Conservation (phyloP, 2,888 invertebrate genomes). For the Sisyra terminalis region DNA sequence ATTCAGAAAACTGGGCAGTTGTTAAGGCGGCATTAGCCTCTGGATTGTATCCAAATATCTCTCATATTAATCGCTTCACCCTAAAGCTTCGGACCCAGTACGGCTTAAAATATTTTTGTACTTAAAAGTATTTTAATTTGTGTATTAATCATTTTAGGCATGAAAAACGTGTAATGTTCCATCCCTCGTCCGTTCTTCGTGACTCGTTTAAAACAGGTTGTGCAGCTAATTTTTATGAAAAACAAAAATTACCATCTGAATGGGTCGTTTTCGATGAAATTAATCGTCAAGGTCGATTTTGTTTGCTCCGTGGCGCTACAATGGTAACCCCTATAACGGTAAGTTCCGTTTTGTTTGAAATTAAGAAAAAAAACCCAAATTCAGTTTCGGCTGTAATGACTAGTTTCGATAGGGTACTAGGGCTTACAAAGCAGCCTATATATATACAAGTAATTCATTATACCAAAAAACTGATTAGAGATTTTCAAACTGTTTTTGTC, state of each 20-base stretch:
- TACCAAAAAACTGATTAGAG: no score
- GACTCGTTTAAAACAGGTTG: constrained; percentile 20
- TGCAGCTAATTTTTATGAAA: constrained; percentile 7
- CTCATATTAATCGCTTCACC: constrained; percentile 49
- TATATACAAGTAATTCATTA: no score
- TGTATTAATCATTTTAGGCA: constrained; percentile 27
- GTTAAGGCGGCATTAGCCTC: constrained; percentile 79
- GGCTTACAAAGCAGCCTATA: no score
- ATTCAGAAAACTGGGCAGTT: constrained; percentile 77
- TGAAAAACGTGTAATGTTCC: constrained; percentile 41
- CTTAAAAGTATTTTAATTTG: constrained; percentile 1
- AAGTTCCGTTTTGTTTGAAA: no score
- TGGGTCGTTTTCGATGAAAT: constrained; percentile 85
- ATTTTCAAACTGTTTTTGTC: no score
- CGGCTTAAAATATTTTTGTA: constrained; percentile 3
- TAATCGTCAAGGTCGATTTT: constrained; percentile 47
- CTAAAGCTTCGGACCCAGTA: constrained; percentile 30
- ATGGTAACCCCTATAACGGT: constrained; percentile 67
- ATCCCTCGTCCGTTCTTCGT: constrained; percentile 42
- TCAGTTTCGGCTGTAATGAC: no score
- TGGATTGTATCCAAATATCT: constrained; percentile 82
- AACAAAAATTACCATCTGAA: constrained; percentile 42
- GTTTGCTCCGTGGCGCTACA: constrained; percentile 64
- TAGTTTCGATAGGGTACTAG: no score
- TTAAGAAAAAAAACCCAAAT: no score